Conservation (phyloP, 37 sponge, comb jelly and placozoan species). For the Halichondria panicea region DNA sequence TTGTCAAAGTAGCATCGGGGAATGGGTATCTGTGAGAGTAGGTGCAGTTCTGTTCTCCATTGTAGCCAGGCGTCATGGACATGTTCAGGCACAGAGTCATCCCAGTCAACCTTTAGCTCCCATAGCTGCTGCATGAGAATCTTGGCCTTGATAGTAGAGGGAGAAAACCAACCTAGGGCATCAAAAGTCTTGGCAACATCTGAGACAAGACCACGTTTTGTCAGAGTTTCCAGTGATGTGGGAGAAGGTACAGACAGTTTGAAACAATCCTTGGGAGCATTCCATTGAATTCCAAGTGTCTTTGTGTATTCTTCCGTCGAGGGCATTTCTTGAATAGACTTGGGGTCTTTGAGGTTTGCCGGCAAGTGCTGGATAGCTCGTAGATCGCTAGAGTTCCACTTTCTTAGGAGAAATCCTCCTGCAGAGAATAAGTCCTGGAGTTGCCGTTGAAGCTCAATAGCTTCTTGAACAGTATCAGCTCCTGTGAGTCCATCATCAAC, state of each 20-base stretch:
- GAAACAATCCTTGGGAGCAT: conserved; percentile 26
- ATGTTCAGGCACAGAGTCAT: conserved; percentile 13
- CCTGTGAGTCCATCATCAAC: conserved; percentile 36
- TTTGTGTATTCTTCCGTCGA: conserved; percentile 35
- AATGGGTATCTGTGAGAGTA: conserved; percentile 3
- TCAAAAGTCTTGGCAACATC: conserved; percentile 47
- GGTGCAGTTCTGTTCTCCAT: conserved; percentile 27
- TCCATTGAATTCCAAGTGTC: conserved; percentile 58
- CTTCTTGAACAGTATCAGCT: conserved; percentile 30
- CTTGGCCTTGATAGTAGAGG: conserved; percentile 32
- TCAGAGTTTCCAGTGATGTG: conserved; percentile 5
- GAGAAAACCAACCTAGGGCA: conserved; percentile 41
- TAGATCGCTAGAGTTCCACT: conserved; percentile 39
- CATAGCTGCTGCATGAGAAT: conserved; percentile 41
- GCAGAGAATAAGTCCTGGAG: conserved; percentile 28
- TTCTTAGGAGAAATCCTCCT: conserved; percentile 30
- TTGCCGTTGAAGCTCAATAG: conserved; percentile 30
- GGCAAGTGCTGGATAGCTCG: conserved; percentile 17
- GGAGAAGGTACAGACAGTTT: conserved; percentile 9
- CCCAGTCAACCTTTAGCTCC: conserved; percentile 38
- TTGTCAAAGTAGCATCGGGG: conserved; percentile 21
- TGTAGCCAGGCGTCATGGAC: conserved; percentile 19
- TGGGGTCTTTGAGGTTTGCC: conserved; percentile 9
- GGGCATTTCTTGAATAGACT: conserved; percentile 28
- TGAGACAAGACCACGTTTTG: conserved; percentile 36